A percentile compares a stretch with the other conserved stretches of the same genome.
phyloP scores from a whole-genome alignment of 2,113 vertebrate genomes.

The Megaceryle maxima region DNA sequence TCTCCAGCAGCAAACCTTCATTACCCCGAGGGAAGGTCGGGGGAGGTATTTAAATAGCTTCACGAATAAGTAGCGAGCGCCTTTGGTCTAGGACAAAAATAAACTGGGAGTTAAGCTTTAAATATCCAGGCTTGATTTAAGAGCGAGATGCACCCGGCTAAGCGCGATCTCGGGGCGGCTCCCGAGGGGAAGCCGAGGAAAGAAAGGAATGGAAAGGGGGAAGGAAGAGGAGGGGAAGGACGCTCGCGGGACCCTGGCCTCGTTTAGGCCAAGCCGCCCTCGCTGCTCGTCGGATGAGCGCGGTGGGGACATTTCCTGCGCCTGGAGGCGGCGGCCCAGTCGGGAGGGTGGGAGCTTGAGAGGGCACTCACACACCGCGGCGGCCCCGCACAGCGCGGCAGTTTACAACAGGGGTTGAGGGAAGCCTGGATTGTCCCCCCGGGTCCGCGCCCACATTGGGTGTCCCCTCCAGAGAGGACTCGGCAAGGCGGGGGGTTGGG shows the following conservation, averaged over 20 bases:
- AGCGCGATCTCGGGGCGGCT: neutral
- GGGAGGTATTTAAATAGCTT: conserved; percentile 37
- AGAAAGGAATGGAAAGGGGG: neutral
- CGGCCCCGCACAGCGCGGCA: neutral
- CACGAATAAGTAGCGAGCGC: conserved; percentile 14
- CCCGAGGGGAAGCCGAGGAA: neutral
- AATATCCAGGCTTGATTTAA: conserved; percentile 47
- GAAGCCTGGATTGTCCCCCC: neutral
- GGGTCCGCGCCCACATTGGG: neutral
- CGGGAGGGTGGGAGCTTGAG: too few relatives aligned
- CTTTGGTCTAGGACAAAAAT: conserved; percentile 50
- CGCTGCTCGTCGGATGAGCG: neutral
- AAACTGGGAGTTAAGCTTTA: conserved; percentile 53
- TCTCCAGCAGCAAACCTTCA: neutral
- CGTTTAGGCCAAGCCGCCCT: neutral
- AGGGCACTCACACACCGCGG: neutral
- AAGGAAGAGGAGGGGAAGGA: neutral
- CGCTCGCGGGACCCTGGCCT: neutral
- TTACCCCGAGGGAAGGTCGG: neutral
- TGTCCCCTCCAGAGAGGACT: neutral
- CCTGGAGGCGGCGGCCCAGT: neutral
- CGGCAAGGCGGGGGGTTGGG: too few relatives aligned
- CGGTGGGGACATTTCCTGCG: neutral
- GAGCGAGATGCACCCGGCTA: neutral
- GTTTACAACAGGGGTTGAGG: conserved; percentile 21